phyloP scores from a whole-genome alignment of 2,888 invertebrate species.

The Emmelina monodactyla region DNA sequence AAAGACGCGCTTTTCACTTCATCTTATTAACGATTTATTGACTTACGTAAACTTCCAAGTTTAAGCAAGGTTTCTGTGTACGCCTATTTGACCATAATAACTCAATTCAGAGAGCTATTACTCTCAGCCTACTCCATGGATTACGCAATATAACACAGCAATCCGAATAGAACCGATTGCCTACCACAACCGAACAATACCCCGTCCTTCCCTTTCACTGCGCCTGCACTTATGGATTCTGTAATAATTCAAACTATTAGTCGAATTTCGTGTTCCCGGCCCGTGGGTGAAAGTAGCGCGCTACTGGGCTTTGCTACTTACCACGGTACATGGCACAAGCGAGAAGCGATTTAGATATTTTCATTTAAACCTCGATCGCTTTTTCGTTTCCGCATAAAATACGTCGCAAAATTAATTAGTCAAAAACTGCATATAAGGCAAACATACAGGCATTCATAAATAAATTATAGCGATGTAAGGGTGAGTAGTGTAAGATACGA shows the following conservation, averaged over 20 bases:
- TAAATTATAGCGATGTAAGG: too few relatives aligned
- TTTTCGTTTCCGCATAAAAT: too few relatives aligned
- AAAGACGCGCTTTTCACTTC: too few relatives aligned
- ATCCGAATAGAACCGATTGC: background rate
- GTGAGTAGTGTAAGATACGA: too few relatives aligned
- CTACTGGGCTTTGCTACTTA: conserved; percentile 52
- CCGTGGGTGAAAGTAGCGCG: conserved; percentile 52
- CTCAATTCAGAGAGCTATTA: conserved; percentile 32
- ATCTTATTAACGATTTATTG: too few relatives aligned
- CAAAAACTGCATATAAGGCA: too few relatives aligned
- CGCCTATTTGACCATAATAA: too few relatives aligned
- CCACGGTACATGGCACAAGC: conserved; percentile 18
- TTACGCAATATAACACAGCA: conserved; percentile 4
- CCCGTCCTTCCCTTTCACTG: conserved; percentile 26
- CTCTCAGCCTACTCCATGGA: background rate
- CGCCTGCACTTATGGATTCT: conserved; percentile 25
- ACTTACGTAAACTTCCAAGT: too few relatives aligned
- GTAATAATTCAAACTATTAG: conserved; percentile 60
- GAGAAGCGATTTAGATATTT: conserved; percentile 10
- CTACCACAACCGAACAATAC: background rate
- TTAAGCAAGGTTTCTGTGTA: too few relatives aligned
- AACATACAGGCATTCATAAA: too few relatives aligned
- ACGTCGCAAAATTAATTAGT: too few relatives aligned
- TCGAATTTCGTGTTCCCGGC: conserved; percentile 57
- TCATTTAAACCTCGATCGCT: too few relatives aligned